Evolutionary conservation across 2,113 vertebrate genomes (phyloP), one percentile per base, ranked within the genome.

Genomic region (Oceanodroma tethys): DNA sequence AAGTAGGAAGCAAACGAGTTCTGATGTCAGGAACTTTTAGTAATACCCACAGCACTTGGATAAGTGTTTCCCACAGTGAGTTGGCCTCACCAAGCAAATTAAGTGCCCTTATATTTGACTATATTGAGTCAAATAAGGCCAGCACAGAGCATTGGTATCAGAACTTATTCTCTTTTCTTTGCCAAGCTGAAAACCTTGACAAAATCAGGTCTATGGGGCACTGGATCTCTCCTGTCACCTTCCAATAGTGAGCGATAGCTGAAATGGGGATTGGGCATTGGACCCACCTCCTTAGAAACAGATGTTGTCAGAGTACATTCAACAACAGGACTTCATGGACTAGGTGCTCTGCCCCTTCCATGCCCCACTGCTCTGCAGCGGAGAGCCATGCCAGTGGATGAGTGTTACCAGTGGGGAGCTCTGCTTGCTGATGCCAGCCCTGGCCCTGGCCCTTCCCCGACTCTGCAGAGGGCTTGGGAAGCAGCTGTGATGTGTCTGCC

Each of bases 1-100:
- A 93, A 67, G 75, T 79, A 90, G 95, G 88, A 96, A 89, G 9
- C 68, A 22, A 60, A 90, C 75, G 59, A 92, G 82, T 88, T 91
- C 88, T 86, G 88, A 72, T 70, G 60, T 92, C 86, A 96, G 68
- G 83, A 93, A 63, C 60, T 95, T 95, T 92, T 92, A 93, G 85
- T 90, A 88, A 95, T 81, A 92, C 62, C 56, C 76, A 72, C 27
- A 92, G 78, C 36, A 65, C 36, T 91, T 81, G 65, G 48, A 25
- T 84, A 86, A 92, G 48, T 68, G 68, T 84, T 96, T 92, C 34
- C 78, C 80, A 63, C 85, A 65, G n/a, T 68, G 56, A 96, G 36
- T 30, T 60, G 52, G 42, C 83, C 60, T 95, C 80, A 96, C 11
- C 65, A 62, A 72, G 72, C 45, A 94, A 97, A 96, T 42, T 67